These are phyloP conservation scores for Coleophora deauratella DNA, from an alignment of 2,888 invertebrate species.

Conservation along the genomic window DNA sequence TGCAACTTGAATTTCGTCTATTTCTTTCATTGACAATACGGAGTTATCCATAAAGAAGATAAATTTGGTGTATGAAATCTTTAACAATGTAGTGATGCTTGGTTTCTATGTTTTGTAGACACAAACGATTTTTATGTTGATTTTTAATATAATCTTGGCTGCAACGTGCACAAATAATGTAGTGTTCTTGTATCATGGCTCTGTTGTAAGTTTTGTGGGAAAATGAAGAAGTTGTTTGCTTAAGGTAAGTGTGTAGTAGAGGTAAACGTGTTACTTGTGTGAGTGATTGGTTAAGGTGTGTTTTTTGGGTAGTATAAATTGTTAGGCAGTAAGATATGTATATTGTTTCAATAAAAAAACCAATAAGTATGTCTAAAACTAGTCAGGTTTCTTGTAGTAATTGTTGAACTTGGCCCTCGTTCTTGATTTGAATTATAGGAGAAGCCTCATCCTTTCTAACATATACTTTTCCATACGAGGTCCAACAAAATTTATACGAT, in stretches of 20 bases:
- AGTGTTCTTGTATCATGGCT: too few relatives aligned
- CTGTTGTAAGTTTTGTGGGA: too few relatives aligned
- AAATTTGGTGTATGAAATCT: too few relatives aligned
- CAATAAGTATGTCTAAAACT: neutral
- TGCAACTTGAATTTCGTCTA: too few relatives aligned
- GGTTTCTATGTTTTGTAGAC: too few relatives aligned
- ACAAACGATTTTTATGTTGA: too few relatives aligned
- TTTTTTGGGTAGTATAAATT: neutral
- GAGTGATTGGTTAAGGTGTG: neutral
- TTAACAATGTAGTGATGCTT: too few relatives aligned
- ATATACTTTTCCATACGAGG: slow-evolving; percentile 15
- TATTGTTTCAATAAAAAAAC: neutral
- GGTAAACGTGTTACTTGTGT: neutral
- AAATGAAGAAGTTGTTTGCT: too few relatives aligned
- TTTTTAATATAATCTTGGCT: too few relatives aligned
- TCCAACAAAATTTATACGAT: slow-evolving; percentile 17
- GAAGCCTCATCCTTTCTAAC: slow-evolving; percentile 13
- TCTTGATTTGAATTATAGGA: slow-evolving; percentile 12
- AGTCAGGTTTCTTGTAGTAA: slow-evolving; percentile 6
- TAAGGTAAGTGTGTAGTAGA: neutral
- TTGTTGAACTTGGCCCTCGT: slow-evolving; percentile 7
- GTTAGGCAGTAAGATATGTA: neutral
- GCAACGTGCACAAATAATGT: too few relatives aligned
- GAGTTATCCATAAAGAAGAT: too few relatives aligned
- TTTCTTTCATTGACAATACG: too few relatives aligned